These are phyloP conservation scores for Coenobita brevimanus DNA, from an alignment of 1,140 invertebrate species.

Conservation along the genomic window DNA sequence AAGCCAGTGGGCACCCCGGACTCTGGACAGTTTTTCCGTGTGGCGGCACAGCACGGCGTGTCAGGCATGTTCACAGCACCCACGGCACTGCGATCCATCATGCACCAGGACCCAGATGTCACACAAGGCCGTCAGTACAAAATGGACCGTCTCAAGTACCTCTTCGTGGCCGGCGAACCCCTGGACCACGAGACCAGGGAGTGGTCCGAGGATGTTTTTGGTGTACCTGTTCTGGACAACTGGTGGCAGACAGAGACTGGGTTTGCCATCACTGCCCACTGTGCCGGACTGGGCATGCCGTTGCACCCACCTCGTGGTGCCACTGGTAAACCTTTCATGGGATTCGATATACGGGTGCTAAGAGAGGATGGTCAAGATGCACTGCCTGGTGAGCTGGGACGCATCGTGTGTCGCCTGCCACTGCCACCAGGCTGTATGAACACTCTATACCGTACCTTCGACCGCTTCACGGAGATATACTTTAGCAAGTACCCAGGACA, in stretches of 20 bases:
- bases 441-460: slow-evolving; percentile 86
- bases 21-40: slow-evolving; percentile 91
- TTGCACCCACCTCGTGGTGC: slow-evolving; percentile 79
- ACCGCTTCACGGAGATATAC: slow-evolving; percentile 87
- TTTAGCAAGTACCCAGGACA: slow-evolving; percentile 90
- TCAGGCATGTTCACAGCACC: slow-evolving; percentile 91
- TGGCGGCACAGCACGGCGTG: slow-evolving; percentile 90
- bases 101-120: slow-evolving; percentile 79
- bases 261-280: slow-evolving; percentile 89
- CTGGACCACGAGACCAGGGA: slow-evolving; percentile 92
- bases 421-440: slow-evolving; percentile 90
- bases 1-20: slow-evolving; percentile 95
- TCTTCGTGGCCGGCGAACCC: slow-evolving; percentile 95
- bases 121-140: slow-evolving; percentile 44
- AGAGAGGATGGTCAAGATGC: slow-evolving; percentile 82
- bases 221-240: slow-evolving; percentile 91
- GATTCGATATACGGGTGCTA: slow-evolving; percentile 87
- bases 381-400: slow-evolving; percentile 82
- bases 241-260: slow-evolving; percentile 98
- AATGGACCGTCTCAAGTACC: slow-evolving; percentile 79
- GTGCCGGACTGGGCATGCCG: slow-evolving; percentile 83
- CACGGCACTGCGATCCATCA: slow-evolving; percentile 89
- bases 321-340: slow-evolving; percentile 85
- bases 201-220: slow-evolving; percentile 88
- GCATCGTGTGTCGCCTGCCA: slow-evolving; percentile 89